Conservation (phyloP, 2,888 invertebrate species). For the Apeira syringaria region DNA sequence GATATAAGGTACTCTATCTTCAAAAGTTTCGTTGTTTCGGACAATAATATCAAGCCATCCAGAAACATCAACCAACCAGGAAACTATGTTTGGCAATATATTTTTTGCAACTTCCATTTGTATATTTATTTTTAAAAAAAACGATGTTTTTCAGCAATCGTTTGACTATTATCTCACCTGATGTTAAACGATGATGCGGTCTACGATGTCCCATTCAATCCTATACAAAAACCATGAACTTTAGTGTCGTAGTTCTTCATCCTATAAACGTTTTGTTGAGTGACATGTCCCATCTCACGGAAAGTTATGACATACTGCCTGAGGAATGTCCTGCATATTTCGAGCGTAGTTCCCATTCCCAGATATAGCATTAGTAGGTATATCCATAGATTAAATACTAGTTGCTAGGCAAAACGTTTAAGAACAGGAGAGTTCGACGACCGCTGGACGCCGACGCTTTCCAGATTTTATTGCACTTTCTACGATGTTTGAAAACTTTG, state of each 20-base stretch:
- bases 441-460: constrained; percentile 41
- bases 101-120: too few relatives aligned
- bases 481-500: constrained; percentile 29
- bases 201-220: too few relatives aligned
- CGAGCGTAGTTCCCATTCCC: constrained; percentile 14
- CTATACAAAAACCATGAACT: neutral
- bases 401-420: constrained; percentile 26
- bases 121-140: too few relatives aligned
- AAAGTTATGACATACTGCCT: constrained; percentile 18
- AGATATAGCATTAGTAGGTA: constrained; percentile 16
- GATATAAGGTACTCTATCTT: too few relatives aligned
- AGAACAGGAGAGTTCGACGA: constrained; percentile 43
- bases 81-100: too few relatives aligned
- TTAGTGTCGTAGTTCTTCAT: neutral
- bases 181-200: too few relatives aligned
- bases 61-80: too few relatives aligned
- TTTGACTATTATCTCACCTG: too few relatives aligned
- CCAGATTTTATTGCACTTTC: constrained; percentile 40
- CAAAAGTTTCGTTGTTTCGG: too few relatives aligned
- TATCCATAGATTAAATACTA: neutral
- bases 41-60: too few relatives aligned
- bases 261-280: neutral
- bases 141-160: too few relatives aligned
- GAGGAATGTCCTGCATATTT: constrained; percentile 19
- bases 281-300: constrained; percentile 3